These are phyloP conservation scores for Baronia brevicornis DNA, from an alignment of 2,888 invertebrate species.

Conservation along the genomic window DNA sequence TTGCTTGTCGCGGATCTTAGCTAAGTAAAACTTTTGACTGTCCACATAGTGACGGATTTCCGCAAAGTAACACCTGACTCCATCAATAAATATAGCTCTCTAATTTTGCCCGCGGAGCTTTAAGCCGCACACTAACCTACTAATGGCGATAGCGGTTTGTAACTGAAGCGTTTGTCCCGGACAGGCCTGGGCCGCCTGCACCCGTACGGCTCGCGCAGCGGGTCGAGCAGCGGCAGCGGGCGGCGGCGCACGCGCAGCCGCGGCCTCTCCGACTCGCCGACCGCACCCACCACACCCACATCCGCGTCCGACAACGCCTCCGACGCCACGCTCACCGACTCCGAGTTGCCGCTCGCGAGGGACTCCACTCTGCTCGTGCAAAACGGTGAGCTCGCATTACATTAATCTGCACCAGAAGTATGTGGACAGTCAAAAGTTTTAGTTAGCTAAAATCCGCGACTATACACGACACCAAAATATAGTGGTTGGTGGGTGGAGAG, in stretches of 20 bases:
- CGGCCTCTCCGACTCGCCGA: slow-evolving; percentile 86
- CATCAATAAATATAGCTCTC: no score
- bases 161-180: slow-evolving; percentile 11
- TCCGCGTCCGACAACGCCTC: slow-evolving; percentile 86
- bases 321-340: slow-evolving; percentile 89
- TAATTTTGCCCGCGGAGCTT: no score
- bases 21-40: no score
- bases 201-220: slow-evolving; percentile 88
- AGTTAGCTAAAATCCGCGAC: no score
- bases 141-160: neutral
- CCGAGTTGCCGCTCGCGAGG: slow-evolving; percentile 87
- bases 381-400: slow-evolving; percentile 79
- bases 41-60: no score
- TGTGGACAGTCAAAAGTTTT: no score
- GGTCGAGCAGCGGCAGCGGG: slow-evolving; percentile 78
- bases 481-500: no score
- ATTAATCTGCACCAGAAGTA: slow-evolving; percentile 9
- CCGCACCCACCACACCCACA: slow-evolving; percentile 78
- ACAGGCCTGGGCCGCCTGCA: slow-evolving; percentile 87
- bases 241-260: slow-evolving; percentile 71
- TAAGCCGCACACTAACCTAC: no score
- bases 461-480: no score
- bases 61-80: no score
- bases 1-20: no score
- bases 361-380: slow-evolving; percentile 88